Evolutionary conservation across 1,140 invertebrate genomes (phyloP), one percentile per base, ranked within the genome.

Genomic region (Limonius californicus): DNA sequence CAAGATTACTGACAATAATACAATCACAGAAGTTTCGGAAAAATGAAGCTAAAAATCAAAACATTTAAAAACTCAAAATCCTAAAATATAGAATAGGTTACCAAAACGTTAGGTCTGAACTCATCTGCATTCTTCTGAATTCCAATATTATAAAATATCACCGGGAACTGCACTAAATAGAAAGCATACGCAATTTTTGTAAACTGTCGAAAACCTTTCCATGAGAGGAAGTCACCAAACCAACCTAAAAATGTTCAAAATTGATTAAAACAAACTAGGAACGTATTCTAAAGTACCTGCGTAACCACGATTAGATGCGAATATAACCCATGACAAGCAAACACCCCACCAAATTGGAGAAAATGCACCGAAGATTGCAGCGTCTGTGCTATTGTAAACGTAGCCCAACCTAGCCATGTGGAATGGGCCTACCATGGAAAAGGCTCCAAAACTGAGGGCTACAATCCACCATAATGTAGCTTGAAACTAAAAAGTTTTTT

Each of bases 311-410:
- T 88, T 83, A 0, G 83, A 79, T 16, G 82, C 78, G 65, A 87
- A 82, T 4, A 85, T 82, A 6, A 85, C 77, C 87, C 88, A 89
- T 16, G 79, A 77, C 68, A 88, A 87, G 57, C 85, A 77, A 9
- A 80, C 74, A 67, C 87, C 88, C 86, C 87, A 89, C 8, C 82
- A 80, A 45, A 89, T 86, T 0, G 88, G 88, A 16, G 86, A 82
- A 68, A 89, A 86, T 12, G 87, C 87, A 27, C 87, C 85, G 64
- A 88, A 89, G 47, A 81, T 79, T 1, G 87, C 87, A 0, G 86
- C 86, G 70, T 89, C 82, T 1, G 80, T 75, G 2, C 82, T 79
- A 66, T 87, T 81, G 61, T 89, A 89, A 4, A 81, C 75, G 61
- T 89, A 89, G 70, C 80, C 75, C n/a, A 84, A 81, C n/a, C 79